Base-by-base conservation (phyloP, 2,888 invertebrate species). In the Hypomecis punctinalis region DNA sequence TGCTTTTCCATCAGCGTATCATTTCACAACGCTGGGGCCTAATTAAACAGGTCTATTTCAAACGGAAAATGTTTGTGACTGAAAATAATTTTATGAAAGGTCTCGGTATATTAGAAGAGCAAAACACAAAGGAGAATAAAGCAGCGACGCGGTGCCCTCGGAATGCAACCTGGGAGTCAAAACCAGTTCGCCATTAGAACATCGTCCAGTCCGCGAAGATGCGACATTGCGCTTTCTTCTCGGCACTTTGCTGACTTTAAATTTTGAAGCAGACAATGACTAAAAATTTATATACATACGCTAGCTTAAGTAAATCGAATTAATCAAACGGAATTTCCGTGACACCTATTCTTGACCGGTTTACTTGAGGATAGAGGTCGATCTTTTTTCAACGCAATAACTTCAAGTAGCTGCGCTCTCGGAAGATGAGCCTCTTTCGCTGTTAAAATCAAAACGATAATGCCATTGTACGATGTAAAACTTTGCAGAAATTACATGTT, bases 121-220 rank as follows among this genome's bases (percentile, higher is more conserved):
- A 35, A 62, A 61, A 72, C 67, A 67, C 49, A 74, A 69, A 68
- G 67, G 63, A 68, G 74, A 75, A 80, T 78, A 76, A 78, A 79
- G 77, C 75, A 77, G 75, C 79, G 78, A 78, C 77, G 78, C 75
- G 68, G 76, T 74, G 68, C 69, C 68, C 71, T 75, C 70, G 82
- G 83, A 82, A 83, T 84, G 83, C 77, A 75, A 80, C 23, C 75
- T 71, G 74, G 71, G 70, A 66, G 63, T 68, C 67, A 61, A 71
- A 76, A 82, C 81, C 81, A 80, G 77, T 83, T 82, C 79, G 77
- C 74, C 73, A 76, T 81, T 78, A 80, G 75, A 74, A 71, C 70
- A 76, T 73, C 56, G 69, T 72, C 73, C 70, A 74, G 72, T 76
- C 62, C 67, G 65, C 61, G 51, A 59, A 56, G 59, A 58, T 52